Base-by-base conservation (phyloP, 2,888 invertebrate species). In the Hirudinaria manillensis region DNA sequence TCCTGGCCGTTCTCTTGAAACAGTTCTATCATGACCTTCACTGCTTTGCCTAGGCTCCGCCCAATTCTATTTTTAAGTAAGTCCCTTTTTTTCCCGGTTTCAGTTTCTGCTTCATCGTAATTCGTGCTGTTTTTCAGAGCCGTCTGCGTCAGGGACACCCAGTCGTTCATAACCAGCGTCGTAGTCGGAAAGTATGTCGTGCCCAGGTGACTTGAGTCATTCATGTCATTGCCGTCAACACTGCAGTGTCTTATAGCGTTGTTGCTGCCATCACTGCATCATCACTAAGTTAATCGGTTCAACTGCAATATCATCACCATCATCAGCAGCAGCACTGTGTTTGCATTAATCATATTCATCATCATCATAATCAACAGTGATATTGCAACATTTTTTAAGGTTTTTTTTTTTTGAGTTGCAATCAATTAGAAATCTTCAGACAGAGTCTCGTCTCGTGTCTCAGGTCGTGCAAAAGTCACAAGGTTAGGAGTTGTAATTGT, bases 51-150 rank as follows among this genome's bases (percentile, higher is more conserved):
- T 94, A 91, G 85, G 90, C 93, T 65, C 93, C 93, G 51, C 94
- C 94, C 83, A 93, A 93, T 89, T 86, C 86, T 56, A 84, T 87
- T 7, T 82, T 87, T 78, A 84, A 82, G 84, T 83, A 80, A 82
- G 87, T 94, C n/a, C 90, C 90, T 84, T 93, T 93, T 73, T 94
- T 90, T 84, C 91, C 93, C 1, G 94, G 91, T 85, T 90, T 92
- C 61, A 93, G 93, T 51, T 93, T 94, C 83, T 93, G 93, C 89
- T 86, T 86, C 53, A 84, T 87, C 6, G 81, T 87, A 7, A 77
- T 13, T 16, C 61, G 6, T 61, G 13, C 2, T 61, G 3, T 2
- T 24, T 38, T 38, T 7, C 53, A 76, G 76, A 7, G 56, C 55
- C 4, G 21, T 56, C 16, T 74, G 74, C 34, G 65, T 70, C 27